phyloP scores from a whole-genome alignment of 1,140 invertebrate genomes.

The Nasonia giraulti region DNA sequence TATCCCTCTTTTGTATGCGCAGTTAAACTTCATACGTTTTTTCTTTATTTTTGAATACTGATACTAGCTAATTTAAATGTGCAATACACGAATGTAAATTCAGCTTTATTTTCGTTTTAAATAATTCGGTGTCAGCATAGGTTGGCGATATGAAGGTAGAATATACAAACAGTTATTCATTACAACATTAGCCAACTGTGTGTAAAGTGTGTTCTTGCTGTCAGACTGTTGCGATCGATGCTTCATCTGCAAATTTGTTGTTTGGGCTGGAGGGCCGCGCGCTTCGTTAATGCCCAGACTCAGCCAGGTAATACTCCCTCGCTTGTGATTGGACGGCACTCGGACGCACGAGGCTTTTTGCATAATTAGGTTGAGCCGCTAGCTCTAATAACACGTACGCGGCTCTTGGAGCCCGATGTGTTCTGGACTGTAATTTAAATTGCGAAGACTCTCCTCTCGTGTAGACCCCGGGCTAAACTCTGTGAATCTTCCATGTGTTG shows the following conservation, averaged over 20 bases:
- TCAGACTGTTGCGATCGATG: too few species aligned
- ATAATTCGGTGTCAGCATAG: too few species aligned
- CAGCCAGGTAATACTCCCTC: slow-evolving; percentile 15
- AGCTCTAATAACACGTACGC: slow-evolving; percentile 51
- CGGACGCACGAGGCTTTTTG: slow-evolving; percentile 43
- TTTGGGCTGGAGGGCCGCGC: neutral
- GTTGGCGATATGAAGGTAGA: too few species aligned
- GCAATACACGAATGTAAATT: too few species aligned
- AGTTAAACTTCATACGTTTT: neutral
- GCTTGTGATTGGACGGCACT: slow-evolving; percentile 31
- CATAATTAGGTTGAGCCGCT: slow-evolving; percentile 51
- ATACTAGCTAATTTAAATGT: too few species aligned
- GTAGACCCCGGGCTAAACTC: slow-evolving; percentile 9
- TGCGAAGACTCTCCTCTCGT: slow-evolving; percentile 24
- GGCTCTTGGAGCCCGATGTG: slow-evolving; percentile 6
- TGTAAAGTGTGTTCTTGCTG: too few species aligned
- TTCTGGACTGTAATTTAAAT: slow-evolving; percentile 45
- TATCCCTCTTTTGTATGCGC: neutral
- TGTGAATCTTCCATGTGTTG: slow-evolving; percentile 9
- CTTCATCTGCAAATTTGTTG: neutral
- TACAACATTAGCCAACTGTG: too few species aligned
- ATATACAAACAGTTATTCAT: too few species aligned
- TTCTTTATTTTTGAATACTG: neutral
- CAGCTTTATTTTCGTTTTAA: neutral
- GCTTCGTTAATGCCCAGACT: neutral